Conservation (phyloP, 2,888 invertebrate species). For the Leptinotarsa tumamoca region DNA sequence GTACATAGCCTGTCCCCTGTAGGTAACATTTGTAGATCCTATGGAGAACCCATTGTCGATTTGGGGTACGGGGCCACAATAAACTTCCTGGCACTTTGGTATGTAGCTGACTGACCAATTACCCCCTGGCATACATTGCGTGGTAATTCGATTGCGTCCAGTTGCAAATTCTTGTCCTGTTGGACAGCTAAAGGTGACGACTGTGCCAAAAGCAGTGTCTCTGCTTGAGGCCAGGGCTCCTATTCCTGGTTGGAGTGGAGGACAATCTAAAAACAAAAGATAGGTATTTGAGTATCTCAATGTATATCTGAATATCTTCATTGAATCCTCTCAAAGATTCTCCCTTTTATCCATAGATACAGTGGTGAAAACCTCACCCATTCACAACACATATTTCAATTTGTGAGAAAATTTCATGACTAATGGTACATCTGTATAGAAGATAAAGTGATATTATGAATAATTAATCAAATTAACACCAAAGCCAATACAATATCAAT, state of each 20-base stretch:
- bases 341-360: too few relatives aligned
- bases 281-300: not conserved
- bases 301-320: not conserved
- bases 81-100: slow-evolving; percentile 95
- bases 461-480: too few relatives aligned
- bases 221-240: slow-evolving; percentile 91
- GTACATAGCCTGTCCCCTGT: slow-evolving; percentile 91
- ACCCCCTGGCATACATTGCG: slow-evolving; percentile 89
- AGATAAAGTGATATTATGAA: too few relatives aligned
- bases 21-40: slow-evolving; percentile 95
- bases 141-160: slow-evolving; percentile 84
- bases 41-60: slow-evolving; percentile 98
- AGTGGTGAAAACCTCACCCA: too few relatives aligned
- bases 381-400: too few relatives aligned
- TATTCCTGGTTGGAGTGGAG: slow-evolving; percentile 83
- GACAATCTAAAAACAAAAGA: slow-evolving; percentile 77
- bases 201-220: slow-evolving; percentile 92
- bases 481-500: too few relatives aligned
- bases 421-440: too few relatives aligned
- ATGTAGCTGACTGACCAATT: slow-evolving; percentile 94
- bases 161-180: slow-evolving; percentile 94
- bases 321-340: too few relatives aligned
- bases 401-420: too few relatives aligned
- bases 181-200: slow-evolving; percentile 91
- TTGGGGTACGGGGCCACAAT: slow-evolving; percentile 97